These are phyloP conservation scores for Discoglossus pictus DNA, from an alignment of 2,797 vertebrate species.

Conservation along the genomic window DNA sequence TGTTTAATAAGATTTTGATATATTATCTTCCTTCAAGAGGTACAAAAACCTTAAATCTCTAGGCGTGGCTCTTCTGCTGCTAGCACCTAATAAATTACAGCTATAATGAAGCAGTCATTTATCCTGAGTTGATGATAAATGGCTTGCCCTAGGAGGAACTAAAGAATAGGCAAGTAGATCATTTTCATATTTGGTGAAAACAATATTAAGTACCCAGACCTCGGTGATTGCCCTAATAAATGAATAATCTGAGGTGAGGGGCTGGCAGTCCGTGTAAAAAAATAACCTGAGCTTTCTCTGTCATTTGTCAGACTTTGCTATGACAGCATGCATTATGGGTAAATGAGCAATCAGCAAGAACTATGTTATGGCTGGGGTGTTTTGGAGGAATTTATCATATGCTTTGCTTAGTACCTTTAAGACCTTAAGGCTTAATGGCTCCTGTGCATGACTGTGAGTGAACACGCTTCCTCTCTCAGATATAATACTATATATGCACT, in stretches of 20 bases:
- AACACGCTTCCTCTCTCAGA: slow-evolving; percentile 77
- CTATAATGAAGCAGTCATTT: slow-evolving; percentile 88
- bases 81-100: slow-evolving; percentile 82
- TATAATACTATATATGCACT: slow-evolving; percentile 75
- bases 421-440: slow-evolving; percentile 81
- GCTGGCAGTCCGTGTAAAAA: slow-evolving; percentile 80
- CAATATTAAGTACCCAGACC: slow-evolving; percentile 84
- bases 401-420: slow-evolving; percentile 80
- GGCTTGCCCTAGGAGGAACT: slow-evolving; percentile 79
- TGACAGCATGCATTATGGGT: slow-evolving; percentile 86
- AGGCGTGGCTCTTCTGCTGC: slow-evolving; percentile 80
- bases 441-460: slow-evolving; percentile 76
- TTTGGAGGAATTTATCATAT: slow-evolving; percentile 83
- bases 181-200: slow-evolving; percentile 91
- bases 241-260: slow-evolving; percentile 86
- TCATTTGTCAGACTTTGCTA: slow-evolving; percentile 78
- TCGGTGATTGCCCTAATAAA: slow-evolving; percentile 84
- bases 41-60: slow-evolving; percentile 83
- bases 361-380: slow-evolving; percentile 84
- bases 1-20: slow-evolving; percentile 75
- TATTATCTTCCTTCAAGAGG: slow-evolving; percentile 87
- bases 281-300: slow-evolving; percentile 78
- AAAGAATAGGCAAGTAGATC: slow-evolving; percentile 87
- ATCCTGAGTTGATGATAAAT: slow-evolving; percentile 79
- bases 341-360: slow-evolving; percentile 87